Conservation (phyloP, 2,797 vertebrate species). For the Gymnoscopelus braueri region DNA sequence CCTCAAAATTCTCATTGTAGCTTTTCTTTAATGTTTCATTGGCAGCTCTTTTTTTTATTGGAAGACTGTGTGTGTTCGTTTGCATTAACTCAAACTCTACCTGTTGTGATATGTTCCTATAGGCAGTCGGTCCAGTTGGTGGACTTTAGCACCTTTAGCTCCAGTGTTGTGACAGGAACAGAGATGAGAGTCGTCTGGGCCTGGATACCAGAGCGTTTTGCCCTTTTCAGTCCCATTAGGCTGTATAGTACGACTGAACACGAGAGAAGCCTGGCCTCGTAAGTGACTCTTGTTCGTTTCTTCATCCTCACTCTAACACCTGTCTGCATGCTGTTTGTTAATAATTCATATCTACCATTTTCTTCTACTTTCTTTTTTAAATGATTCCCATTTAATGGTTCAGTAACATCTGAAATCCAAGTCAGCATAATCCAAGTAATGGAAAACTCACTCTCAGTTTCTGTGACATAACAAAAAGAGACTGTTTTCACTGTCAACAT, state of each 20-base stretch:
- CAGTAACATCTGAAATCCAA: conserved; percentile 4
- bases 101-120: conserved; percentile 2
- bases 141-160: conserved; percentile 83
- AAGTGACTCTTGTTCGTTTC: conserved; percentile 44
- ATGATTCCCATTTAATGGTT: conserved; percentile 1
- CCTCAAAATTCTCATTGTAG: not conserved
- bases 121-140: conserved; percentile 84
- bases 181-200: conserved; percentile 91
- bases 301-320: not conserved
- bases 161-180: conserved; percentile 80
- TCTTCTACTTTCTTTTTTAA: not conserved
- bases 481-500: conserved; percentile 66
- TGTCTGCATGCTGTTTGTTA: not conserved
- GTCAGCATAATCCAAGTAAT: conserved; percentile 7
- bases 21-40: not conserved
- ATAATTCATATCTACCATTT: not conserved
- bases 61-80: too few species aligned
- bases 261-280: conserved; percentile 84
- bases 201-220: conserved; percentile 91
- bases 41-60: too few species aligned
- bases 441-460: conserved; percentile 21
- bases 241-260: conserved; percentile 83
- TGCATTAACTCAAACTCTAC: not conserved
- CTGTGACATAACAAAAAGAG: conserved; percentile 34
- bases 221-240: conserved; percentile 84